Evolutionary conservation across 2,797 vertebrate genomes (phyloP), one percentile per base, ranked within the genome.

Genomic region (Crypturellus tataupa): DNA sequence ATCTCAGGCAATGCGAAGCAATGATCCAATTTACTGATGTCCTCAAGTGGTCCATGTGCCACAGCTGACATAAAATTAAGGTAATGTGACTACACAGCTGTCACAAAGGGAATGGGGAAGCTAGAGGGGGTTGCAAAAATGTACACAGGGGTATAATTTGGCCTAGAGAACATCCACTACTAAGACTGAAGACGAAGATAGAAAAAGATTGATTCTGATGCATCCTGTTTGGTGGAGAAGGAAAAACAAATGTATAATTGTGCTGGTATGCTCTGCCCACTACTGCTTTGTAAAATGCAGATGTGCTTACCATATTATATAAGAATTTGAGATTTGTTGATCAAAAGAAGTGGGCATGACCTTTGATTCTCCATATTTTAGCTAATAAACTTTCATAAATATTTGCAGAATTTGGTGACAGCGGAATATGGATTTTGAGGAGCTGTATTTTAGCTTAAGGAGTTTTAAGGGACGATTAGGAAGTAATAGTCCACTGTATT

Each of bases 1-100:
- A 56, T 56, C 31, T 56, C 18, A 85, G 65, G 25, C 56, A 92
- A 55, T 94, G 29, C 59, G 69, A 96, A 40, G 80, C 62, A 96
- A 77, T 63, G 78, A 90, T 91, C 58, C 78, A 91, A 89, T 94
- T 93, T 91, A 75, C 62, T 63, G 59, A 67, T 72, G 72, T 81
- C 87, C 77, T 91, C 3, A 0, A 80, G 87, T 91, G 9, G 2
- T 39, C 23, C 63, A 78, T 65, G 63, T 95, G 69, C 47, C 81
- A 76, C 46, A 72, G 55, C 19, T 73, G 65, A 69, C 85, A 81
- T 67, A 83, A 83, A 94, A 76, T 60, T 31, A 95, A 87, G 76
- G 67, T 69, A 87, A 94, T 83, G 63, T 56, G 69, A 80, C 73
- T 78, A 23, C 35, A 75, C 79, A 87, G 65, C 90, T 93, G 69